A percentile compares a stretch with the other conserved stretches of the same genome.
Conservation (phyloP, 92 coral and sea anemone species). For the Zoanthus sansibaricus region DNA sequence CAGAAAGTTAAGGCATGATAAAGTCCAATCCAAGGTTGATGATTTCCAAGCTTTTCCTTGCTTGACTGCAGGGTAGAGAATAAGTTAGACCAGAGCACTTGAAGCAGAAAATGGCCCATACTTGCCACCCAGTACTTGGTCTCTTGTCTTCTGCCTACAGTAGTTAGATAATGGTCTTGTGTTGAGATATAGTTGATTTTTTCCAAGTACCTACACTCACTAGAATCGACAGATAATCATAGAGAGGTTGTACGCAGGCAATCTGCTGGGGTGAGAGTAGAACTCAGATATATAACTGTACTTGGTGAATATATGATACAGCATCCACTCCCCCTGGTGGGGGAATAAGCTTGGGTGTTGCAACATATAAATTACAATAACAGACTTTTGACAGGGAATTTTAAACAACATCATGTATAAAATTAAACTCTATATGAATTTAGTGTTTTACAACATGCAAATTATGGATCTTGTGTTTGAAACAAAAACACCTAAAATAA, state of each 20-base stretch:
- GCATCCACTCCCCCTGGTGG: no score
- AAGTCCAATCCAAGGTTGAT: background rate
- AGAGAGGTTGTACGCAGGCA: background rate
- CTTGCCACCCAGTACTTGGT: background rate
- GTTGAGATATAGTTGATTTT: background rate
- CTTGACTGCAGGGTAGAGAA: background rate
- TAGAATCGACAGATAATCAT: background rate
- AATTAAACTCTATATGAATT: no score
- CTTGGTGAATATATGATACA: background rate
- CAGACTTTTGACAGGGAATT: no score
- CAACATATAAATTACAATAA: no score
- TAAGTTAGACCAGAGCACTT: background rate
- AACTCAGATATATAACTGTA: background rate
- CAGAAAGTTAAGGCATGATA: background rate
- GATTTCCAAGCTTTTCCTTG: background rate
- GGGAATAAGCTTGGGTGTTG: background rate
- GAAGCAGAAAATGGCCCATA: constrained; percentile 6
- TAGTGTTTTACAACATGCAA: no score
- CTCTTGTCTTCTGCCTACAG: background rate
- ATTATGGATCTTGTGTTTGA: no score
- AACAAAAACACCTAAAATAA: no score
- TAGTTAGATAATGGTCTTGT: background rate
- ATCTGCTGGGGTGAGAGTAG: background rate
- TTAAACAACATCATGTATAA: no score
- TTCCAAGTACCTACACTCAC: background rate